phyloP scores from a whole-genome alignment of 2,113 vertebrate species.

The Lota lota region DNA sequence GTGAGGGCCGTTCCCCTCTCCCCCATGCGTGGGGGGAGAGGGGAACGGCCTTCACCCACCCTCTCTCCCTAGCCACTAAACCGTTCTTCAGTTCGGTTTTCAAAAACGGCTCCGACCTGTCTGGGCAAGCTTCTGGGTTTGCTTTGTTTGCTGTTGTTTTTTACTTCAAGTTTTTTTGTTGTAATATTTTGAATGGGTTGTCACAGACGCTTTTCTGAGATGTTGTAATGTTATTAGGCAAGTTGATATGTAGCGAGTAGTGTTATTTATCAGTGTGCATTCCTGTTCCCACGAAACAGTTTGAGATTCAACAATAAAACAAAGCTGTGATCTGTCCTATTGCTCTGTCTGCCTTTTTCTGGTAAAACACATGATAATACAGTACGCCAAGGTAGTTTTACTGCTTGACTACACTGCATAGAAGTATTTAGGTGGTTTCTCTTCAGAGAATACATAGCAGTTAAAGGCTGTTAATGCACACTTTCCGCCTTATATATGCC shows the following conservation, averaged over 20 bases:
- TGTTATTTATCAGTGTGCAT: slow-evolving; percentile 70
- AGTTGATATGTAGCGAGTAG: slow-evolving; percentile 62
- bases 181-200: slow-evolving; percentile 49
- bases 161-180: slow-evolving; percentile 32
- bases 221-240: slow-evolving; percentile 70
- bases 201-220: slow-evolving; percentile 56
- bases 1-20: too few species aligned
- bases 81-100: neutral
- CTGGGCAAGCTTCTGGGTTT: slow-evolving; percentile 29
- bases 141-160: slow-evolving; percentile 25
- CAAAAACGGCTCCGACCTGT: slow-evolving; percentile 27
- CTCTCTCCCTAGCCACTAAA: too few species aligned
- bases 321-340: slow-evolving; percentile 61
- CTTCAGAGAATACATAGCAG: too few species aligned
- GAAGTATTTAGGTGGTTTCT: too few species aligned
- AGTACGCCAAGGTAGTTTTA: too few species aligned
- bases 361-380: neutral
- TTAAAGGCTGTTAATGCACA: too few species aligned
- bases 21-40: too few species aligned
- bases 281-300: slow-evolving; percentile 48
- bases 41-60: too few species aligned
- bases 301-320: slow-evolving; percentile 69
- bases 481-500: too few species aligned
- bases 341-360: slow-evolving; percentile 31
- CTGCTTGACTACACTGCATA: too few species aligned